Conservation (phyloP, 1,140 invertebrate species). For the Drosophila miranda region DNA sequence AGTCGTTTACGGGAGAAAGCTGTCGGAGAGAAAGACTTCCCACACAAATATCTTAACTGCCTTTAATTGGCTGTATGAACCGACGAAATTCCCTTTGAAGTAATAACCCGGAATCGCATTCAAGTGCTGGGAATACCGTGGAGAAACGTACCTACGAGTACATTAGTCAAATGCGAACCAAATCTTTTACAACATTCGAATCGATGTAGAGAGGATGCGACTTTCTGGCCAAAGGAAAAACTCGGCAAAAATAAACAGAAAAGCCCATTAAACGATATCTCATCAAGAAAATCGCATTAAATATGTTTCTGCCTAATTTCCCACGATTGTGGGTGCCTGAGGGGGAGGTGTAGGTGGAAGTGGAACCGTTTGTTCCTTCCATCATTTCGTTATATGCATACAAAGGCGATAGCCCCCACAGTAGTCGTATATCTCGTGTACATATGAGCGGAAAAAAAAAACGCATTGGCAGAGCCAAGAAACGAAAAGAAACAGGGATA, state of each 20-base stretch:
- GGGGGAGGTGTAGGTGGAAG: constrained; percentile 1
- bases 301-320: constrained; percentile 76
- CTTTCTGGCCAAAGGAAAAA: constrained; percentile 9
- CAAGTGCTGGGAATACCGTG: too few species aligned
- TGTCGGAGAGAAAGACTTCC: neutral
- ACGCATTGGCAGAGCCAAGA: constrained; percentile 11
- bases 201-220: too few species aligned
- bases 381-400: constrained; percentile 54
- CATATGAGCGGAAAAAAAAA: constrained; percentile 23
- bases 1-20: constrained; percentile 25
- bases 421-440: constrained; percentile 4
- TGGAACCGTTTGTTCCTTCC: constrained; percentile 17
- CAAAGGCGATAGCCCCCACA: neutral
- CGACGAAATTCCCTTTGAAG: too few species aligned
- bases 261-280: constrained; percentile 65
- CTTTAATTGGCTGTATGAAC: too few species aligned
- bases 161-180: too few species aligned
- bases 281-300: constrained; percentile 71
- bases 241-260: constrained; percentile 50
- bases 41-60: constrained; percentile 1
- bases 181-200: too few species aligned
- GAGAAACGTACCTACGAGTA: too few species aligned
- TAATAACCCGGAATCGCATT: too few species aligned
- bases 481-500: constrained; percentile 52
- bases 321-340: constrained; percentile 33